phyloP scores from a whole-genome alignment of 2,888 invertebrate species.

The Apodemia zela region DNA sequence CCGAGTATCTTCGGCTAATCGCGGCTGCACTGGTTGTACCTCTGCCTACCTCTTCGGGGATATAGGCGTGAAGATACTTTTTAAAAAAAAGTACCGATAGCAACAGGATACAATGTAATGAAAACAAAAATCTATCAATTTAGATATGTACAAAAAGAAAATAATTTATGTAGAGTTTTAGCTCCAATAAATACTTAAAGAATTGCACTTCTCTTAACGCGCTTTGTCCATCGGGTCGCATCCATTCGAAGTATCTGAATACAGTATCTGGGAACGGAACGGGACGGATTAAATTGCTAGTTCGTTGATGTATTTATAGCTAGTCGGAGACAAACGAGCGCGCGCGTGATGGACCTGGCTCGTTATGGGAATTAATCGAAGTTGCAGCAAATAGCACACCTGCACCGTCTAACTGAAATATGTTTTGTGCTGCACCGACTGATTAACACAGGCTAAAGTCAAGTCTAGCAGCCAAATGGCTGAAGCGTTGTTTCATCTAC shows the following conservation, averaged over 20 bases:
- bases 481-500: too few species aligned
- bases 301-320: conserved; percentile 80
- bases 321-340: conserved; percentile 76
- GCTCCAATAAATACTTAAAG: neutral
- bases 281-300: conserved; percentile 79
- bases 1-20: too few species aligned
- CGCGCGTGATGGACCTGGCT: conserved; percentile 76
- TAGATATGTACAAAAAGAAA: too few species aligned
- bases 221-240: conserved; percentile 23
- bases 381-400: conserved; percentile 68
- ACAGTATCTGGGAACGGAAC: conserved; percentile 57
- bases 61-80: too few species aligned
- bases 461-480: too few species aligned
- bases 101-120: too few species aligned
- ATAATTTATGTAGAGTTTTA: too few species aligned
- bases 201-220: conserved; percentile 15
- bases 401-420: conserved; percentile 69
- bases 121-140: too few species aligned
- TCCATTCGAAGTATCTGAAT: conserved; percentile 30
- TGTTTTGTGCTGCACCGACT: conserved; percentile 42
- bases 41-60: too few species aligned
- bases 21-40: too few species aligned
- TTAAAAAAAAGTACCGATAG: too few species aligned
- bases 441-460: conserved; percentile 33
- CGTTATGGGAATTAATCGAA: conserved; percentile 80